Conservation (phyloP, 2,797 vertebrate genomes). For the Heliangelus exortis region DNA sequence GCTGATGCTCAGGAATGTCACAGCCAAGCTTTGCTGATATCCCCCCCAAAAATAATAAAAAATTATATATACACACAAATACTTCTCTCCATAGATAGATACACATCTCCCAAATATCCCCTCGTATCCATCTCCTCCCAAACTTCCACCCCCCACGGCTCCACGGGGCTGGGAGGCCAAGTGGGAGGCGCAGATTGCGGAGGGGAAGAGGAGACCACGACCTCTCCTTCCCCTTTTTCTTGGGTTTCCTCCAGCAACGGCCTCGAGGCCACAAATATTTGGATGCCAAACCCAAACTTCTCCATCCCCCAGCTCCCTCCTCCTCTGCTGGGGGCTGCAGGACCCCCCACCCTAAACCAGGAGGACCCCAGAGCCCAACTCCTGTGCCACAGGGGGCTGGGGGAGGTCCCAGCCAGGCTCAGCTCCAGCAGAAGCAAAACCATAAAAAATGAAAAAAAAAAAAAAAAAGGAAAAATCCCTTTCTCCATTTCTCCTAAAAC, state of each 20-base stretch:
- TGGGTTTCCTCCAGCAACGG: conserved; percentile 48
- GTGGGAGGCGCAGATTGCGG: conserved; percentile 41
- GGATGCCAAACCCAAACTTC: not conserved
- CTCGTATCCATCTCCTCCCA: not conserved
- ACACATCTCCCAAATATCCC: not conserved
- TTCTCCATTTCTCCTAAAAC: not conserved
- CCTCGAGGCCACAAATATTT: not conserved
- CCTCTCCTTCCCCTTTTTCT: conserved; percentile 58
- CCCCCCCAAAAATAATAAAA: not conserved
- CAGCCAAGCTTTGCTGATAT: not conserved
- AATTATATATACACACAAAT: too few species aligned
- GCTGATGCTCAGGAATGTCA: not conserved
- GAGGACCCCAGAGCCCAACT: not conserved
- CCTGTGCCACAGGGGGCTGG: fast-evolving
- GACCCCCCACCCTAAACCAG: not conserved
- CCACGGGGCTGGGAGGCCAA: not conserved
- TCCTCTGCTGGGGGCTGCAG: not conserved
- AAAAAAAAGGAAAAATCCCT: not conserved
- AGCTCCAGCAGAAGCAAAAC: not conserved
- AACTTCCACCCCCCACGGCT: not conserved
- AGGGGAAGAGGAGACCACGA: conserved; percentile 38
- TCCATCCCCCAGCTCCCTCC: fast-evolving
- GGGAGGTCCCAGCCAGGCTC: not conserved
- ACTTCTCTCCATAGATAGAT: not conserved
- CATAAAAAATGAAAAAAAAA: too few species aligned